Conservation (phyloP, 2,888 invertebrate species). For the Chelonus formosanus region DNA sequence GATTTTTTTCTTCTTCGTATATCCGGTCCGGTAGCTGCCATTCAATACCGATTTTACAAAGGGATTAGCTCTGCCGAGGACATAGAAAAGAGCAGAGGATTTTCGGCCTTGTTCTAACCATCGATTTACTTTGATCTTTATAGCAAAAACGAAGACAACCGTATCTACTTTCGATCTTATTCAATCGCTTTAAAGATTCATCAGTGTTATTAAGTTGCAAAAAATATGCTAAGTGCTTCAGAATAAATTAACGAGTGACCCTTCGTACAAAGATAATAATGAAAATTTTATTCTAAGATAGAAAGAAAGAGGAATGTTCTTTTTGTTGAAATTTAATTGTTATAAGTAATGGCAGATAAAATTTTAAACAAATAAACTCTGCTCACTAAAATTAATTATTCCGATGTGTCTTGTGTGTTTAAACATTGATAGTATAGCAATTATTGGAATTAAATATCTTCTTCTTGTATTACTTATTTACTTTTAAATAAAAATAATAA, state of each 20-base stretch:
- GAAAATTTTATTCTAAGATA: slow-evolving; percentile 4
- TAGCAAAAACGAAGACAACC: background rate
- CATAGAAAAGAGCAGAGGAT: background rate
- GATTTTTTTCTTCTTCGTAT: background rate
- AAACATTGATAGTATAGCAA: no score
- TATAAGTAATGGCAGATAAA: no score
- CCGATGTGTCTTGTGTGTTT: no score
- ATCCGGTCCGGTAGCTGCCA: background rate
- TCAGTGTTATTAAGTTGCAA: slow-evolving; percentile 8
- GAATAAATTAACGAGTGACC: slow-evolving; percentile 8
- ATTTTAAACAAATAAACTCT: no score
- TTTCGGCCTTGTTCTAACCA: background rate
- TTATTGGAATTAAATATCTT: no score
- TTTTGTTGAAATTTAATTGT: no score
- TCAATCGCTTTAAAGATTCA: slow-evolving; percentile 4
- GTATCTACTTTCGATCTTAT: slow-evolving; percentile 3
- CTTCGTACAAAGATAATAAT: background rate
- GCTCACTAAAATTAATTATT: no score
- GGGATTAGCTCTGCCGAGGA: background rate
- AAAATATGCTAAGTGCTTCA: background rate
- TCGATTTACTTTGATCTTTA: slow-evolving; percentile 1
- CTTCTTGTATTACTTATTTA: no score
- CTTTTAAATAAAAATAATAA: no score
- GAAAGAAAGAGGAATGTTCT: no score
- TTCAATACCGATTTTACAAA: slow-evolving; percentile 3